These are phyloP conservation scores for Columbina picui DNA, from an alignment of 2,113 vertebrate genomes.

Conservation along the genomic window DNA sequence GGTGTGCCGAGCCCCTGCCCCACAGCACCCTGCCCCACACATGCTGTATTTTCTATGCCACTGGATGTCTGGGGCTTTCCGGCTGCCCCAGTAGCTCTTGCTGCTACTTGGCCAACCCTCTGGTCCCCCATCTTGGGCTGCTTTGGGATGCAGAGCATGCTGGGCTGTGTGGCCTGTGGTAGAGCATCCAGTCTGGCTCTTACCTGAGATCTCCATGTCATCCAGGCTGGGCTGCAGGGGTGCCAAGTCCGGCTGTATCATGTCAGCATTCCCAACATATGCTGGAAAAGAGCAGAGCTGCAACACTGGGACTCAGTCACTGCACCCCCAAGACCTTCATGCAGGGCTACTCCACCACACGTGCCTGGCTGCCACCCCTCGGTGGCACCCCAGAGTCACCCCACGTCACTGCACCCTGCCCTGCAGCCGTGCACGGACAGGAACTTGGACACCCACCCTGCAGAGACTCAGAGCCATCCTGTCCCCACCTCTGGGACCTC, in stretches of 20 bases:
- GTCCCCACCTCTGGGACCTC: not conserved
- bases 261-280: slow-evolving; percentile 91
- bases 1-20: not conserved
- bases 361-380: not conserved
- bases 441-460: not conserved
- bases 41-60: not conserved
- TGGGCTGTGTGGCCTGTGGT: not conserved
- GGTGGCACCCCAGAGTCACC: not conserved
- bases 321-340: not conserved
- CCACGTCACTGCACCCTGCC: not conserved
- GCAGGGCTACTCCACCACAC: not conserved
- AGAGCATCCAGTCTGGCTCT: not conserved
- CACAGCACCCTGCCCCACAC: not conserved
- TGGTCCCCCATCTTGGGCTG: not conserved
- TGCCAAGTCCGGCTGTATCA: slow-evolving; percentile 93
- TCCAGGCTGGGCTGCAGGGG: slow-evolving; percentile 94
- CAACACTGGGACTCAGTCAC: not conserved
- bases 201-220: slow-evolving; percentile 96
- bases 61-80: not conserved
- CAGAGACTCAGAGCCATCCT: not conserved
- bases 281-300: slow-evolving; percentile 72
- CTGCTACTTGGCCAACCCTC: not conserved
- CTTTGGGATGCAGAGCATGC: fast-evolving
- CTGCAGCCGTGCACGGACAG: fast-evolving
- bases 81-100: not conserved